Evolutionary conservation across 2,888 invertebrate species (phyloP), one percentile per base, ranked within the genome.

Genomic region (Eilema depressum): DNA sequence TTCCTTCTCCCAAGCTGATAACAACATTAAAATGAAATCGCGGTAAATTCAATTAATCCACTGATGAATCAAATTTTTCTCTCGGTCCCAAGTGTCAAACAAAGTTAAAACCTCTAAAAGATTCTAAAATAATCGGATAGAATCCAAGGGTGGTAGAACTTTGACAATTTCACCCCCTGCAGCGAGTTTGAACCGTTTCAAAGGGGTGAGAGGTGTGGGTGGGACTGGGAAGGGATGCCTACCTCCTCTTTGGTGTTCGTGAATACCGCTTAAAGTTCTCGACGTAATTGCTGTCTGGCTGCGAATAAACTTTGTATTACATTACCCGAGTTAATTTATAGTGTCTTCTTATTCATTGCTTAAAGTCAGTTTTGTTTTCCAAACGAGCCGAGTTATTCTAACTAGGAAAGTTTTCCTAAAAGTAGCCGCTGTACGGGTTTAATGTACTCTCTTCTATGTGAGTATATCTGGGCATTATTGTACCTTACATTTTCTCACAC

Each of bases 251-350:
- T 89, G 89, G 89, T 91, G 90, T 92, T 93, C 89, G 90, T 91
- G 94, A 95, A 94, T 92, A 91, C 92, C 90, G 92, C 91, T 92
- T 91, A 89, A 94, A 95, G 89, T 94, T 95, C 89, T 89, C 88
- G 84, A 83, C 91, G 90, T 94, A 94, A 95, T 95, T 95, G 92
- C 93, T 93, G 94, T 94, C 93, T 93, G 92, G 91, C 92, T 92
- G 86, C 85, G 91, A 93, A 91, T 94, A 93, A 95, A 94, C 91
- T 93, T 94, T 93, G 93, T 94, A 93, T 94, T 91, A 93, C 93
- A 92, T 93, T 94, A 94, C 91, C 88, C 88, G 87, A 92, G 88
- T 92, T 94, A 92, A 94, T 94, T 94, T 94, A 93, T 94, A 91
- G 91, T 92, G 85, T 89, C 91, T 92, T 92, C 91, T 92, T 93